Conservation (phyloP, 1,140 invertebrate species). For the Oncopodura yosiiana region DNA sequence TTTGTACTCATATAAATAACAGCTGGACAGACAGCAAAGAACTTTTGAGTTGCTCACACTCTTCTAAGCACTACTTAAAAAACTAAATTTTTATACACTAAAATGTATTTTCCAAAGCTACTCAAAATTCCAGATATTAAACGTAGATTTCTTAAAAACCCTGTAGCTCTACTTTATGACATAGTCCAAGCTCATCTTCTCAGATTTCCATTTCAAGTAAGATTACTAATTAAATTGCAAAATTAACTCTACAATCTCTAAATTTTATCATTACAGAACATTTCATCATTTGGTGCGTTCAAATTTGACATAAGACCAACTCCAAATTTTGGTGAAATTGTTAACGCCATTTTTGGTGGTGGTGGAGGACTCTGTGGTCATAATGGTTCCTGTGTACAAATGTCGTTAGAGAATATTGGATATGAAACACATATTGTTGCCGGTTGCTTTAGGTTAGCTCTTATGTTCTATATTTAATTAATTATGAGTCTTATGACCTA, state of each 20-base stretch:
- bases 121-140: conserved; percentile 19
- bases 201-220: conserved; percentile 29
- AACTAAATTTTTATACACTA: too few relatives aligned
- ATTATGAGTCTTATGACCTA: too few relatives aligned
- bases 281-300: too few relatives aligned
- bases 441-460: conserved; percentile 20
- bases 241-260: not conserved
- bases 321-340: too few relatives aligned
- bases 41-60: too few relatives aligned
- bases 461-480: too few relatives aligned
- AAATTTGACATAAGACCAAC: too few relatives aligned
- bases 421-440: conserved; percentile 3
- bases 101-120: conserved; percentile 15
- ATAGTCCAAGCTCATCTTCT: conserved; percentile 14
- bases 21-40: too few relatives aligned
- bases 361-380: conserved; percentile 19
- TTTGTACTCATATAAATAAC: too few relatives aligned
- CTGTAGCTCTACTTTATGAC: conserved; percentile 13
- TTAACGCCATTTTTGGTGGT: not conserved
- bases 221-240: too few relatives aligned
- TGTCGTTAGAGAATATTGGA: conserved; percentile 15
- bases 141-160: conserved; percentile 13
- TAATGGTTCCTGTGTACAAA: conserved; percentile 11
- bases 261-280: too few relatives aligned
- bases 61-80: too few relatives aligned